Percentiles rank a stretch among this genome's conserved stretches.
These are phyloP conservation scores for Conus canariensis DNA, from an alignment of 2,888 invertebrate genomes.

Conservation along the genomic window DNA sequence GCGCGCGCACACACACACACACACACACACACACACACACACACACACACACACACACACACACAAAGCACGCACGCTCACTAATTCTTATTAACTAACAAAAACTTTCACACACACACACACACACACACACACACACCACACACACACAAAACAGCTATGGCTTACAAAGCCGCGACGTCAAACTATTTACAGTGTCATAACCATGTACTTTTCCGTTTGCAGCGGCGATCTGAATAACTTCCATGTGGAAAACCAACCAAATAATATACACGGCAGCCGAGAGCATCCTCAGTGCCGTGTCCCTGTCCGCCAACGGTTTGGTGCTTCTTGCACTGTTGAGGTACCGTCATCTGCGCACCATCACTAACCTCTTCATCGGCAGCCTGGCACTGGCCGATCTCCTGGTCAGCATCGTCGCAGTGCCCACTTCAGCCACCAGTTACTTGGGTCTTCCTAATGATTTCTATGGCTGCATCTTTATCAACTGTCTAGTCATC, in stretches of 20 bases:
- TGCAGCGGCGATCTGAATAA: not conserved
- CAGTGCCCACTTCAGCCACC: slow-evolving; percentile 65
- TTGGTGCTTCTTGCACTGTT: slow-evolving; percentile 67
- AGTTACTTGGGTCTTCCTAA: slow-evolving; percentile 65
- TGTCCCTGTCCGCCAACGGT: slow-evolving; percentile 64
- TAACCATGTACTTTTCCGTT: not conserved
- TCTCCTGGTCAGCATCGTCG: slow-evolving; percentile 68
- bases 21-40: too few species aligned
- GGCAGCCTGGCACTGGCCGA: slow-evolving; percentile 73
- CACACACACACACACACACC: too few species aligned
- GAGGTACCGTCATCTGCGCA: slow-evolving; percentile 61
- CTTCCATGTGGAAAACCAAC: too few species aligned
- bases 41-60: too few species aligned
- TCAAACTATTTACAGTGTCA: not conserved
- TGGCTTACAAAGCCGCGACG: too few species aligned
- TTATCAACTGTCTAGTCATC: slow-evolving; percentile 74
- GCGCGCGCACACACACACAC: too few species aligned
- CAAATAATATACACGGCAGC: slow-evolving; percentile 15
- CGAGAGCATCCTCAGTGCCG: slow-evolving; percentile 63
- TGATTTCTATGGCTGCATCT: slow-evolving; percentile 70
- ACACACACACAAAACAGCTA: too few species aligned
- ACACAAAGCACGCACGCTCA: too few species aligned
- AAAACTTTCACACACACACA: too few species aligned
- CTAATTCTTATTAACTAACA: too few species aligned
- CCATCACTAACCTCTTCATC: slow-evolving; percentile 71